phyloP scores from a whole-genome alignment of 2,113 vertebrate species.

The Peromyscus leucopus region DNA sequence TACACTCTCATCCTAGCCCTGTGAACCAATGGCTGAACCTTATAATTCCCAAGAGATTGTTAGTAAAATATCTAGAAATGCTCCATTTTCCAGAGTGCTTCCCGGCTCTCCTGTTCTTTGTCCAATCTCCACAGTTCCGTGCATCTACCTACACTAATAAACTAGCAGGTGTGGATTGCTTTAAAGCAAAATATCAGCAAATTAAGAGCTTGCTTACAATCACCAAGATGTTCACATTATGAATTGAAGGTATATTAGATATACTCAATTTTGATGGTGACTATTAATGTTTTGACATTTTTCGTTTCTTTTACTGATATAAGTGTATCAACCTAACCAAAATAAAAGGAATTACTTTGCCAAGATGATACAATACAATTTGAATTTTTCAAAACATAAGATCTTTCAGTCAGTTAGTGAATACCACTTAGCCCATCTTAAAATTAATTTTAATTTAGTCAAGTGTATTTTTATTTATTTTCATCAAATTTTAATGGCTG shows the following conservation, averaged over 20 bases:
- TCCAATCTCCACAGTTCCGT: background rate
- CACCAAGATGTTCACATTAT: background rate
- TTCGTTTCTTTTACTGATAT: background rate
- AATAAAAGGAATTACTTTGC: background rate
- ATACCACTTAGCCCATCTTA: background rate
- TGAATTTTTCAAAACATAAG: background rate
- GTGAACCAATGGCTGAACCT: background rate
- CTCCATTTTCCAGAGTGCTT: background rate
- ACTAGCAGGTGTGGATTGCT: background rate
- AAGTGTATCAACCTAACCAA: background rate
- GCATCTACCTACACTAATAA: background rate
- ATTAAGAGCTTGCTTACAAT: background rate
- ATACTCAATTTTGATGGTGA: background rate
- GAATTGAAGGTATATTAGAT: background rate
- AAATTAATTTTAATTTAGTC: slow-evolving; percentile 7
- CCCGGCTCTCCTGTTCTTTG: background rate
- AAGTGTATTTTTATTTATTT: background rate
- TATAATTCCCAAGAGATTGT: background rate
- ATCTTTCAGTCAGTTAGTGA: background rate
- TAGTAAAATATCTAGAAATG: background rate
- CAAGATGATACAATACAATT: background rate
- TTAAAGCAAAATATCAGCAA: background rate
- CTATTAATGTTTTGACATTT: background rate
- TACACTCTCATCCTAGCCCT: background rate
- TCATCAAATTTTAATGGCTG: background rate